Conservation (phyloP, 2,888 invertebrate genomes). For the Trichogramma dendrolimi region DNA sequence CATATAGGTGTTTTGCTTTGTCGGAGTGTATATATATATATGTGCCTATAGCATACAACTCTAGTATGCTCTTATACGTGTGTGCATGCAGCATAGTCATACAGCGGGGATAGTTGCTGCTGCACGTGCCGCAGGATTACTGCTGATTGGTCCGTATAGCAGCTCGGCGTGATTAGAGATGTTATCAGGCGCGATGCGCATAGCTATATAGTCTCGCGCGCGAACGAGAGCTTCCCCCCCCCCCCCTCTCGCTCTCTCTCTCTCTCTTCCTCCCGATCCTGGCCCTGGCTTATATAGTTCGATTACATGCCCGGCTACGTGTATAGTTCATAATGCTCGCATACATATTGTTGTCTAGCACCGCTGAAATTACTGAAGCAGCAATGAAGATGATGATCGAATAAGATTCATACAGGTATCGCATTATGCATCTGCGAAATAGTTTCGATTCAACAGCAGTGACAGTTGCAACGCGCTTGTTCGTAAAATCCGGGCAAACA, state of each 20-base stretch:
- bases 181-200: constrained; percentile 44
- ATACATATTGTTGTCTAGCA: no score
- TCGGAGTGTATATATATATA: constrained; percentile 38
- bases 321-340: no score
- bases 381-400: no score
- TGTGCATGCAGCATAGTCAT: no score
- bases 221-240: constrained; percentile 32
- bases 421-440: no score
- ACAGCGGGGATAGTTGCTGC: no score
- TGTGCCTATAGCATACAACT: neutral
- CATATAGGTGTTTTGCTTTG: constrained; percentile 37
- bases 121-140: constrained; percentile 42
- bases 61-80: neutral
- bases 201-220: constrained; percentile 1
- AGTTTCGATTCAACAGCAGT: no score
- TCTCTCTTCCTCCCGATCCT: neutral
- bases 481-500: no score
- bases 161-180: constrained; percentile 51
- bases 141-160: constrained; percentile 50
- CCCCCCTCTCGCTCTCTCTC: constrained; percentile 7
- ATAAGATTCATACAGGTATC: no score
- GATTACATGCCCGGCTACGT: no score
- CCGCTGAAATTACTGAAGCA: no score
- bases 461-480: no score
- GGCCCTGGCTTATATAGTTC: neutral